Evolutionary conservation across 2,888 invertebrate species (phyloP), one percentile per base, ranked within the genome.

Genomic region (Thera britannica): DNA sequence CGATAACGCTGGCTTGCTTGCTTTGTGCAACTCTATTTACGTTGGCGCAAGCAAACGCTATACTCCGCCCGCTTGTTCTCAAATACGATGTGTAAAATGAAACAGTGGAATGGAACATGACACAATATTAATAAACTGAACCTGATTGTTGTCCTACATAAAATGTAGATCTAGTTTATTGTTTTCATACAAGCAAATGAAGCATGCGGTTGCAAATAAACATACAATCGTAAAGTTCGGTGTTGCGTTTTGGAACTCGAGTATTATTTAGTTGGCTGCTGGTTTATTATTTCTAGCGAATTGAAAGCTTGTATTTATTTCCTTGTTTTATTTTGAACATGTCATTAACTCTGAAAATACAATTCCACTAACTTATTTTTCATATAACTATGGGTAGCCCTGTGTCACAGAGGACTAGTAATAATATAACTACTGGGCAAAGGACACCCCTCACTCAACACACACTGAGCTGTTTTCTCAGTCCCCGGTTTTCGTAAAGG

Each of bases 1-100:
- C 78, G 77, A 78, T 84, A 80, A 80, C 75, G 77, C 79, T 82
- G 75, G 80, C 82, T 79, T 80, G 79, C 79, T 83, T 78, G 78
- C 79, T 81, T 79, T 79, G 75, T 78, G 75, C 72, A 75, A 73
- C 73, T 80, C 68, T 75, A 72, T 77, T 80, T 76, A 78, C 75
- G 69, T 75, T 74, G 75, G 73, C 74, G 76, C 72, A 63, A 71
- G 71, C 71, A 52, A 52, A 52, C 52, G 52, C 56, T 62, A 48
- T 54, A 38, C 48, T 61, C 11, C n/a, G 52, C 49, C 23, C 9
- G 44, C 49, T 59, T 59, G 62, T 63, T 49, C 9, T 41, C 58
- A 63, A 58, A 56, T 65, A 55, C 7, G 8, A 65, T 49, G 38
- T 46, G 46, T 62, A 48, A 54, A 46, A 56, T 48, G 49, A 69